Evolutionary conservation across 2,797 vertebrate species (phyloP).

Genomic region (Pipistrellus nathusii): DNA sequence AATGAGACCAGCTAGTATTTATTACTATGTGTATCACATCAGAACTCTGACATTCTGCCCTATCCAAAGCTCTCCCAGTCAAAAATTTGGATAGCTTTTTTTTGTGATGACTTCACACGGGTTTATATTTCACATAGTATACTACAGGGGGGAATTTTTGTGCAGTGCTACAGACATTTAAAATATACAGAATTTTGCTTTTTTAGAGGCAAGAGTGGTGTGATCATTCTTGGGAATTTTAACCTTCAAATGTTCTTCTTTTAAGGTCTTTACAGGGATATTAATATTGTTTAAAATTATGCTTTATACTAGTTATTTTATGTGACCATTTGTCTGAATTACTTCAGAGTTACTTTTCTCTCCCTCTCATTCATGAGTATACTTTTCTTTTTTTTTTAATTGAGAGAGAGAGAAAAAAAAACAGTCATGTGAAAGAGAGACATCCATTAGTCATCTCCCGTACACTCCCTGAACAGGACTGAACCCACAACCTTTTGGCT

Average conservation of each 20-base stretch:
- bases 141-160: background rate
- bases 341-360: background rate
- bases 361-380: background rate
- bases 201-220: background rate
- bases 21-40: background rate
- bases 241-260: background rate
- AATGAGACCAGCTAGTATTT: background rate
- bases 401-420: background rate
- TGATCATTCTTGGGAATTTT: background rate
- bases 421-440: background rate
- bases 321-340: background rate
- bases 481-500: background rate
- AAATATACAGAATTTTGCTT: slow-evolving; percentile 16
- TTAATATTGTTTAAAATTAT: slow-evolving; percentile 19
- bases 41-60: slow-evolving; percentile 34
- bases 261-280: slow-evolving; percentile 19
- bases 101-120: background rate
- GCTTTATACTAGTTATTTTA: background rate
- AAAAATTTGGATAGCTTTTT: background rate
- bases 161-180: background rate
- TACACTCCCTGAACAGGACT: background rate
- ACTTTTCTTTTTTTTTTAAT: background rate
- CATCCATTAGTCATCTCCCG: background rate
- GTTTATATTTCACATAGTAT: slow-evolving; percentile 27
- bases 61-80: slow-evolving; percentile 45